Evolutionary conservation across 2,113 vertebrate species (phyloP).

Genomic region (Pogonocichla stellata): DNA sequence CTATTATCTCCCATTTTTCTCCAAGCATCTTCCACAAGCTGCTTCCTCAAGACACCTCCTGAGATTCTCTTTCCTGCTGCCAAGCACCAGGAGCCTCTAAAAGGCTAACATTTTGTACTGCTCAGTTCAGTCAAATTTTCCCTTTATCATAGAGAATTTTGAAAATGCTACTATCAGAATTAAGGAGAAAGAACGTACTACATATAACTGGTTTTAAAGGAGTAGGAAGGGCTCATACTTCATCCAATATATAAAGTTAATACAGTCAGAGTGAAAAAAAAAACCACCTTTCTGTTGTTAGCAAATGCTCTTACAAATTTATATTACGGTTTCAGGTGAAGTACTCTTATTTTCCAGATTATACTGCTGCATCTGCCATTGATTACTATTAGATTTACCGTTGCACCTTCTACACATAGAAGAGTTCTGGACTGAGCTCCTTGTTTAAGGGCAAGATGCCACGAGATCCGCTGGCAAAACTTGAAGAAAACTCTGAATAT

Average conservation of each 20-base stretch:
- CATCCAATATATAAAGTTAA: neutral
- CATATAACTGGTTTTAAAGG: neutral
- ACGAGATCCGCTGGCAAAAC: neutral
- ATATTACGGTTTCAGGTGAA: neutral
- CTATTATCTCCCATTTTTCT: neutral
- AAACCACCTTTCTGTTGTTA: accelerated
- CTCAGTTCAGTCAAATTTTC: neutral
- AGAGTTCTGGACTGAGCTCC: neutral
- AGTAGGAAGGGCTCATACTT: neutral
- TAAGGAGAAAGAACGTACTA: neutral
- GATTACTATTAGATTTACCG: neutral
- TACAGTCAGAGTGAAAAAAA: accelerated
- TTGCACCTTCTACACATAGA: neutral
- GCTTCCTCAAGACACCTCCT: neutral
- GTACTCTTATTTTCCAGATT: neutral
- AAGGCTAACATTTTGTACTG: neutral
- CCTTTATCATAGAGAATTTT: neutral
- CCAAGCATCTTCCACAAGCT: neutral
- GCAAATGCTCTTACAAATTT: neutral
- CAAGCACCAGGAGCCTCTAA: neutral
- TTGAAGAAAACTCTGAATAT: neutral
- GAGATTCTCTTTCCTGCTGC: neutral
- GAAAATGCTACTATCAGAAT: neutral
- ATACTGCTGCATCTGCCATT: neutral
- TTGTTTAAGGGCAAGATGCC: neutral